These are phyloP conservation scores for Motacilla alba DNA, from an alignment of 2,113 vertebrate genomes.

Conservation along the genomic window DNA sequence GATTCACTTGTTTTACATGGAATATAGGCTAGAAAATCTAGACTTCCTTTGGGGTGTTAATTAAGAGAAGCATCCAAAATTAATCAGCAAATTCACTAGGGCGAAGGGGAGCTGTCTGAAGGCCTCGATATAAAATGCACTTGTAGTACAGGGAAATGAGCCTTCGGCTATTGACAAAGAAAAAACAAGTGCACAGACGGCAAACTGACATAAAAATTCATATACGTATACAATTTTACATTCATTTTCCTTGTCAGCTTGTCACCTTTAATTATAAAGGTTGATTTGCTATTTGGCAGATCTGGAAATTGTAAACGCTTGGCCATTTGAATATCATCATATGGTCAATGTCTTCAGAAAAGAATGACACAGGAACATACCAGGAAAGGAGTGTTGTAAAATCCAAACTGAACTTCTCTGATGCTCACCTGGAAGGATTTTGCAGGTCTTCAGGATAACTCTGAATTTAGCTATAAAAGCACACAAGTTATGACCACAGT, in stretches of 20 bases:
- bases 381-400: neutral
- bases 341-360: constrained; percentile 81
- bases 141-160: constrained; percentile 84
- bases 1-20: constrained; percentile 82
- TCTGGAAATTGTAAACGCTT: constrained; percentile 83
- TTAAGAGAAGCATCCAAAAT: constrained; percentile 98
- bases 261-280: constrained; percentile 99
- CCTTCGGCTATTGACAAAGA: constrained; percentile 91
- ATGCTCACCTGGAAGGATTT: neutral
- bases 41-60: constrained; percentile 98
- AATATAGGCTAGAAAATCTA: constrained; percentile 86
- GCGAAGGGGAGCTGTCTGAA: constrained; percentile 98
- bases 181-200: constrained; percentile 92
- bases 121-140: constrained; percentile 85
- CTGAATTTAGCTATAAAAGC: neutral
- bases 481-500: neutral
- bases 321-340: constrained; percentile 87
- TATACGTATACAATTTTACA: constrained; percentile 93
- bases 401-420: neutral
- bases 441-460: neutral
- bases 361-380: constrained; percentile 55
- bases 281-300: constrained; percentile 93
- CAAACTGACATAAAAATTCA: constrained; percentile 98
- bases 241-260: constrained; percentile 99
- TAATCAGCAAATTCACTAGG: constrained; percentile 99